Evolutionary conservation across 2,888 invertebrate genomes (phyloP).

Genomic region (Lasius platythorax): DNA sequence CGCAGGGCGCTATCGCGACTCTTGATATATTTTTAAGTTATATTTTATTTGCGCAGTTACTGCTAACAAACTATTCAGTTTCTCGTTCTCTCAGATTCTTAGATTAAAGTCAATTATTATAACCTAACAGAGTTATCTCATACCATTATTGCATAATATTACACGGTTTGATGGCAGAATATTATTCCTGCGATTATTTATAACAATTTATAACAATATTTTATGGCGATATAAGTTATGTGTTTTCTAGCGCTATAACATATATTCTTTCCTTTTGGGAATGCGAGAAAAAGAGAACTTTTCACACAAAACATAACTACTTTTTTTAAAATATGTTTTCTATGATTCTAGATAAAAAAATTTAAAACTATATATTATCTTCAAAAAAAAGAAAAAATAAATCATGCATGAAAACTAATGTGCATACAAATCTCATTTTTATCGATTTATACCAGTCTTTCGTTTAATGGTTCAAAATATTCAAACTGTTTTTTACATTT

Average conservation of each 20-base stretch:
- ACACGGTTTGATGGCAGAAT: neutral
- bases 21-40: neutral
- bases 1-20: neutral
- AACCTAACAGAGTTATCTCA: neutral
- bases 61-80: neutral
- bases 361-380: neutral
- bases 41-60: neutral
- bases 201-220: neutral
- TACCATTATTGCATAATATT: neutral
- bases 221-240: neutral
- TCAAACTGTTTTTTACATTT: neutral
- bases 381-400: neutral
- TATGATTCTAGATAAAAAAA: neutral
- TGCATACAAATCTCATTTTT: constrained; percentile 3
- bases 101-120: neutral
- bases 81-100: neutral
- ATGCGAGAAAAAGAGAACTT: neutral
- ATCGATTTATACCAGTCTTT: neutral
- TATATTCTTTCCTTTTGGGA: neutral
- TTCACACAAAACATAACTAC: neutral
- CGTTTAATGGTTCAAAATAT: neutral
- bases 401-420: neutral
- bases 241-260: neutral
- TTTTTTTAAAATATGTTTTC: neutral
- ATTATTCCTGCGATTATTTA: neutral